phyloP scores from a whole-genome alignment of 2,113 vertebrate species.

The Machaerirhynchus nigripectus region DNA sequence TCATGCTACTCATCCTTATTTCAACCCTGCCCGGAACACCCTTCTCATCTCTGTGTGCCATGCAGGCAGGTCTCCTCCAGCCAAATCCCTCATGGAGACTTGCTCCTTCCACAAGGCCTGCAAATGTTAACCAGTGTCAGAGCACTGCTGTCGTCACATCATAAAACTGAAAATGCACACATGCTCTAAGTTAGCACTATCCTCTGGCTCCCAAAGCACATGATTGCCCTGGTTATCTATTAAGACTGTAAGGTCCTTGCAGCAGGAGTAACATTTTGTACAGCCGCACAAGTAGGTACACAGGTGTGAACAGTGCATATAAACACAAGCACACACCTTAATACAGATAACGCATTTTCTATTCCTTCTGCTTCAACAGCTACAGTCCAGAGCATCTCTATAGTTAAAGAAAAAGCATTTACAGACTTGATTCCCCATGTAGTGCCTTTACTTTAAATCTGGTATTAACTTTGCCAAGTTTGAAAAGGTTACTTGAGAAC shows the following conservation, averaged over 20 bases:
- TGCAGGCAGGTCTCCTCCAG: background rate
- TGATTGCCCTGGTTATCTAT: background rate
- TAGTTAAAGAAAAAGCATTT: background rate
- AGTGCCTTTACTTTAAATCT: background rate
- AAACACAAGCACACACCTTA: background rate
- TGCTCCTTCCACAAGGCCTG: background rate
- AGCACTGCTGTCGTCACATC: background rate
- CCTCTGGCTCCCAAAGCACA: background rate
- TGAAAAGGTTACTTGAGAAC: constrained; percentile 41
- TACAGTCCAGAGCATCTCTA: background rate
- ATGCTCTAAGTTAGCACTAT: constrained; percentile 49
- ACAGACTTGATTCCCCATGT: background rate
- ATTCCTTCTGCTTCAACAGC: background rate
- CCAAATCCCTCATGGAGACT: background rate
- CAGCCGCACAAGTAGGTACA: rapidly evolving
- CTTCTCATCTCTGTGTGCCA: background rate
- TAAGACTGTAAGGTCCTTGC: background rate
- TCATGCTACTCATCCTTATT: background rate
- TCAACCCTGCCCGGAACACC: background rate
- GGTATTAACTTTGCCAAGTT: background rate
- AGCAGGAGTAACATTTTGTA: background rate
- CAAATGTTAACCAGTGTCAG: constrained; percentile 39
- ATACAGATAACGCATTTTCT: background rate
- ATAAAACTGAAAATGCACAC: constrained; percentile 39
- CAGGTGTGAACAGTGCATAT: background rate